Evolutionary conservation across 2,888 invertebrate species (phyloP).

Genomic region (Phyllotreta cruciferae): DNA sequence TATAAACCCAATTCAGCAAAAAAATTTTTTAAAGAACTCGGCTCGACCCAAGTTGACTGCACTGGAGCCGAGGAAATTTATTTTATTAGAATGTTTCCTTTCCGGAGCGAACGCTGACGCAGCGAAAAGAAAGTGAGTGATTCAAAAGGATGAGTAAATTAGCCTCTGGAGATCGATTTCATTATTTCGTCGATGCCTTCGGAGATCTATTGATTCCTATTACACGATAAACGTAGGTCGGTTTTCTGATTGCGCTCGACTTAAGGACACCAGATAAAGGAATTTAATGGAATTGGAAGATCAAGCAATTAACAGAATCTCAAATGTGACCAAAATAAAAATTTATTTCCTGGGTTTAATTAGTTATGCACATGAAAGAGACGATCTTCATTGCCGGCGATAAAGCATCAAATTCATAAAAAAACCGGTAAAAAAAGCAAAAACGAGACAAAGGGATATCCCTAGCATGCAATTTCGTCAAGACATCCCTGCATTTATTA

Average conservation of each 20-base stretch:
- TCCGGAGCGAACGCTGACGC: conserved; percentile 21
- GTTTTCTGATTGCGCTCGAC: not conserved
- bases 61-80: conserved; percentile 30
- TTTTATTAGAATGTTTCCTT: conserved; percentile 21
- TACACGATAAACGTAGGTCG: not conserved
- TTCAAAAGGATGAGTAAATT: conserved; percentile 24
- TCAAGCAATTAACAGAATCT: no score
- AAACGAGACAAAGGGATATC: conserved; percentile 19
- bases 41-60: not conserved
- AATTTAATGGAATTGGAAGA: not conserved
- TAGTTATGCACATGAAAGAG: no score
- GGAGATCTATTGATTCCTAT: conserved; percentile 38
- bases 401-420: conserved; percentile 16
- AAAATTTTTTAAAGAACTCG: no score
- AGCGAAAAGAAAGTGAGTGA: conserved; percentile 26
- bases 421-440: conserved; percentile 10
- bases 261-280: not conserved
- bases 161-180: conserved; percentile 20
- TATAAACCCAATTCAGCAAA: no score
- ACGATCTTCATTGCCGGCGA: not conserved
- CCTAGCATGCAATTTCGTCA: conserved; percentile 16
- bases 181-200: conserved; percentile 23
- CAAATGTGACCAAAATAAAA: no score
- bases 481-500: conserved; percentile 32
- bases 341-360: no score